Evolutionary conservation across 2,797 vertebrate genomes (phyloP).

Genomic region (Coendou prehensilis): DNA sequence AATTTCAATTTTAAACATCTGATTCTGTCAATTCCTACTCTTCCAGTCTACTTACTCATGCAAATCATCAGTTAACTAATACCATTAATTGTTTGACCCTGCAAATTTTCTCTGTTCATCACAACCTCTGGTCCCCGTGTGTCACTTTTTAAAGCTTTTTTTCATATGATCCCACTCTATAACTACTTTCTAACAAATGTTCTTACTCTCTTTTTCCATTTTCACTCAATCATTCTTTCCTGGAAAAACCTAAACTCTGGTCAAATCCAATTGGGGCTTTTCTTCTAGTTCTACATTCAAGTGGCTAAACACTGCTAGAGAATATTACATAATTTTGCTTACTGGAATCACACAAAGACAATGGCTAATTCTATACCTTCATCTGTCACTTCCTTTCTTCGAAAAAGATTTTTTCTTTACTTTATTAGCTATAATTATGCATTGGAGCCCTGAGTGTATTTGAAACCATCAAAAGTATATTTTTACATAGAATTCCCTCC

Average conservation of each 20-base stretch:
- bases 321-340: constrained; percentile 25
- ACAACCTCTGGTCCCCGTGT: not conserved
- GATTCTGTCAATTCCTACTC: not conserved
- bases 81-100: not conserved
- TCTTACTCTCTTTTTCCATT: constrained; percentile 22
- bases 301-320: not conserved
- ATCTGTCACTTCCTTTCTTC: not conserved
- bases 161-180: not conserved
- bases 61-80: not conserved
- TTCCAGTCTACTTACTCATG: not conserved
- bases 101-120: not conserved
- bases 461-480: not conserved
- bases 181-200: not conserved
- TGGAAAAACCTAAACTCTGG: not conserved
- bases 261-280: not conserved
- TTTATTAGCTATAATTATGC: not conserved
- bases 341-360: not conserved
- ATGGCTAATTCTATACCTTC: not conserved
- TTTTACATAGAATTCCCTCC: not conserved
- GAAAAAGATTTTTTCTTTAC: not conserved
- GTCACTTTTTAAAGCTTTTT: not conserved
- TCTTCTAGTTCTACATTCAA: not conserved
- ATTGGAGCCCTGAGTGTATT: not conserved
- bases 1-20: constrained; percentile 13
- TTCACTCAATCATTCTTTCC: not conserved